These are phyloP conservation scores for Drosophila pallidifrons DNA, from an alignment of 1,140 invertebrate species.

Conservation along the genomic window DNA sequence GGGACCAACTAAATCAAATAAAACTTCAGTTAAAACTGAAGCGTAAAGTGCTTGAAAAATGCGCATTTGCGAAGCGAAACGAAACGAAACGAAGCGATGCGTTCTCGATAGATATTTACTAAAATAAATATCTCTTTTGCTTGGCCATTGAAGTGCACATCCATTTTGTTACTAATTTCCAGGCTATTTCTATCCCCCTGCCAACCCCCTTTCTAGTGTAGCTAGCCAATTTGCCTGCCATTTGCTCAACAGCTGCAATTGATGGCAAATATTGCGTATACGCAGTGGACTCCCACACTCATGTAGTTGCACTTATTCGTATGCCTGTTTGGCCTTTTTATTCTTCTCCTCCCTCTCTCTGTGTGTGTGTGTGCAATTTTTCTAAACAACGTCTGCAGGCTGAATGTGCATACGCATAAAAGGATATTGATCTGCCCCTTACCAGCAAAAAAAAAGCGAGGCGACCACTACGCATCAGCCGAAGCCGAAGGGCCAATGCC, in stretches of 20 bases:
- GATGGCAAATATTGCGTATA: conserved; percentile 81
- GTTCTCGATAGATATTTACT: conserved; percentile 59
- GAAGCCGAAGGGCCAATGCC: conserved; percentile 21
- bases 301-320: conserved; percentile 28
- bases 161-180: conserved; percentile 74
- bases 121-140: conserved; percentile 77
- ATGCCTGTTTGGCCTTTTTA: conserved; percentile 63
- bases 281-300: conserved; percentile 42
- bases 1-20: conserved; percentile 68
- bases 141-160: conserved; percentile 17
- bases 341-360: not conserved
- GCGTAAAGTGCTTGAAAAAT: conserved; percentile 61
- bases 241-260: conserved; percentile 76
- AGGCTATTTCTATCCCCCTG: conserved; percentile 47
- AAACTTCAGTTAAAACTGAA: conserved; percentile 66
- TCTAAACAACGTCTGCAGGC: conserved; percentile 71
- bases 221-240: conserved; percentile 34
- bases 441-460: conserved; percentile 34
- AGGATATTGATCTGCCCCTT: conserved; percentile 81
- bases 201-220: not conserved
- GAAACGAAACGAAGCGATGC: conserved; percentile 6
- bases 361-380: conserved; percentile 60
- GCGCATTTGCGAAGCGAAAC: conserved; percentile 1
- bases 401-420: conserved; percentile 74
- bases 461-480: conserved; percentile 8